Evolutionary conservation across 2,888 invertebrate species (phyloP), one percentile per base, ranked within the genome.

Genomic region (Piscicola geometra): DNA sequence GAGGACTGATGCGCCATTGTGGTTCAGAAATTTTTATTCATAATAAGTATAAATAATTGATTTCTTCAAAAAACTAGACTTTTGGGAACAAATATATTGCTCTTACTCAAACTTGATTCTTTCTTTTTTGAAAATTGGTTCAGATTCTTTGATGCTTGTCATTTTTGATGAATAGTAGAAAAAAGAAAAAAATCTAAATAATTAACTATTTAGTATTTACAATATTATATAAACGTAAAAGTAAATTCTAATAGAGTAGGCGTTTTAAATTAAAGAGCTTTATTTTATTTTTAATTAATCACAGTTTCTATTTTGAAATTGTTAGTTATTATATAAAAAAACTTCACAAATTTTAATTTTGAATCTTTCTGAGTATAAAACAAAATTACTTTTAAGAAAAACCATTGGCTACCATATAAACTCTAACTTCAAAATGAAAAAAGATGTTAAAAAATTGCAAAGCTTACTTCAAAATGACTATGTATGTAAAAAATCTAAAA

Each of bases 91-190:
- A n/a, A n/a, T n/a, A n/a, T n/a, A n/a, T n/a, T n/a, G n/a, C n/a
- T n/a, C n/a, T n/a, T n/a, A 84, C 84, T 82, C 84, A 77, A 83
- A 84, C 74, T 84, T 83, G 32, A 86, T 83, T 76, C 83, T 83
- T 79, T 91, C 90, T 84, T 92, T 94, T 47, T 90, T 90, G 85
- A 95, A 94, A 85, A 95, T 93, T 12, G 93, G 93, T 28, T 89
- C 88, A 79, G 92, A 75, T 60, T 76, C 36, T 33, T 30, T 66
- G 18, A 33, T 30, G 9, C 25, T 64, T n/a, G 66, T 32, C 32
- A 21, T 32, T 35, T 25, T 33, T 33, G 5, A 25, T 28, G n/a
- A 28, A 25, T 12, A 18, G 30, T 18, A 64, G n/a, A 64, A 9
- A 12, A n/a, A 25, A 64, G 30, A 64, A 28, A 25, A n/a, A 12